A percentile compares a stretch with the other conserved stretches of the same genome.
These are phyloP conservation scores for Leucoraja ocellata DNA, from an alignment of 2,797 vertebrate genomes.

Conservation along the genomic window DNA sequence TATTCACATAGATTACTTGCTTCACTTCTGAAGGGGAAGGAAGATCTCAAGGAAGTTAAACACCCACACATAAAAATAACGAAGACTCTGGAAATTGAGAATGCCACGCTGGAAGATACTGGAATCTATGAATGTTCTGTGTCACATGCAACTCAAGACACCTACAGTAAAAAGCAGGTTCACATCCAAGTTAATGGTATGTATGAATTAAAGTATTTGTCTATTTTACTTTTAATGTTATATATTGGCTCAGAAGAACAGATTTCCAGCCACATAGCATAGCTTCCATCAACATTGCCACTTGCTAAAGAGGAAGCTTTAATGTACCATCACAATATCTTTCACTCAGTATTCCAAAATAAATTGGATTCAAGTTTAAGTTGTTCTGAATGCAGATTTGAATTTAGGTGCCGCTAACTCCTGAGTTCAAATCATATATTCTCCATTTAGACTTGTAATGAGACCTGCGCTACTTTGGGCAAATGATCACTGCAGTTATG, in stretches of 20 bases:
- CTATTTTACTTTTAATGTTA: neutral
- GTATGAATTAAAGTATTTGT: slow-evolving; percentile 36
- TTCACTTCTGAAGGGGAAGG: slow-evolving; percentile 66
- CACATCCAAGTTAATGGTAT: slow-evolving; percentile 80
- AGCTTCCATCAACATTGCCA: neutral
- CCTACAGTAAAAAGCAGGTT: slow-evolving; percentile 74
- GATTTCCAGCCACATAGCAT: neutral
- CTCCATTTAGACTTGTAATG: neutral
- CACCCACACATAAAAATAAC: slow-evolving; percentile 61
- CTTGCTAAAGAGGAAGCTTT: too few relatives aligned
- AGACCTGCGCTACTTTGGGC: neutral
- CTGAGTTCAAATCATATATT: neutral
- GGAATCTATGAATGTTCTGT: slow-evolving; percentile 87
- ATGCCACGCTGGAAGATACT: slow-evolving; percentile 81
- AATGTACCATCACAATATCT: neutral
- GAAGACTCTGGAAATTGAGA: slow-evolving; percentile 77
- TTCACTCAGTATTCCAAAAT: neutral
- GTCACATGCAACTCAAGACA: slow-evolving; percentile 71
- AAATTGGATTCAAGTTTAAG: neutral
- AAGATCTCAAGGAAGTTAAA: slow-evolving; percentile 62
- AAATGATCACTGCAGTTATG: neutral
- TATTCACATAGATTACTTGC: slow-evolving; percentile 37
- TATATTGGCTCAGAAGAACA: neutral
- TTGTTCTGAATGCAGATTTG: neutral
- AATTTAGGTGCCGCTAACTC: neutral